A percentile compares a stretch with the other conserved stretches of the same genome.
Evolutionary conservation across 64 coral and sea anemone genomes (phyloP).

Genomic region (Actinia tenebrosa): DNA sequence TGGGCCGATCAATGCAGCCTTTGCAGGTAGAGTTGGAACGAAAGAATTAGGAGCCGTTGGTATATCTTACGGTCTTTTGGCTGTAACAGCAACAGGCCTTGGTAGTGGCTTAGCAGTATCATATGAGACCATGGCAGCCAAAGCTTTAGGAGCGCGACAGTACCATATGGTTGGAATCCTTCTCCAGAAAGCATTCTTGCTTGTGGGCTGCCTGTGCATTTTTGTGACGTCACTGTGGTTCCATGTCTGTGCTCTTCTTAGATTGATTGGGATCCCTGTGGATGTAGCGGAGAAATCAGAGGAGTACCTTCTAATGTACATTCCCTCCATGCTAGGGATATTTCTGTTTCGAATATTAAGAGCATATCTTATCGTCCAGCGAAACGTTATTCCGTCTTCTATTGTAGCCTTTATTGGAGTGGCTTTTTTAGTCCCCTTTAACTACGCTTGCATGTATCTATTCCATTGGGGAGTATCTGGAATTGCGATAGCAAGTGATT

Average conservation of each 20-base stretch:
- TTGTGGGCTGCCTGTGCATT: neutral
- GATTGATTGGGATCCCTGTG: neutral
- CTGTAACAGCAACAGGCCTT: neutral
- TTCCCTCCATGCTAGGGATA: neutral
- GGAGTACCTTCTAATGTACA: neutral
- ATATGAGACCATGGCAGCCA: neutral
- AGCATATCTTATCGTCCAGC: neutral
- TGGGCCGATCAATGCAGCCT: neutral
- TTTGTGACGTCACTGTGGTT: neutral
- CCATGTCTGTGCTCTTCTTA: neutral
- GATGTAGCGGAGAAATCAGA: neutral
- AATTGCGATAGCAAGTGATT: neutral
- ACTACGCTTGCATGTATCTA: neutral
- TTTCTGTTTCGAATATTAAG: neutral
- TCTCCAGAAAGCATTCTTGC: neutral
- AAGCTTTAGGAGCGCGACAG: neutral
- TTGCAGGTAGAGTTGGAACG: neutral
- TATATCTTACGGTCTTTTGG: neutral
- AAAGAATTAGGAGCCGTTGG: neutral
- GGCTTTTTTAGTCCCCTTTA: neutral
- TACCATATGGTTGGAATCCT: neutral
- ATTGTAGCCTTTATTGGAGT: neutral
- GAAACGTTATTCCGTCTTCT: neutral
- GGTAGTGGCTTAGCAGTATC: neutral
- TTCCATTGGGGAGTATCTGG: neutral